Base-by-base conservation (phyloP, 1,140 invertebrate species). In the Pomacea maculata region DNA sequence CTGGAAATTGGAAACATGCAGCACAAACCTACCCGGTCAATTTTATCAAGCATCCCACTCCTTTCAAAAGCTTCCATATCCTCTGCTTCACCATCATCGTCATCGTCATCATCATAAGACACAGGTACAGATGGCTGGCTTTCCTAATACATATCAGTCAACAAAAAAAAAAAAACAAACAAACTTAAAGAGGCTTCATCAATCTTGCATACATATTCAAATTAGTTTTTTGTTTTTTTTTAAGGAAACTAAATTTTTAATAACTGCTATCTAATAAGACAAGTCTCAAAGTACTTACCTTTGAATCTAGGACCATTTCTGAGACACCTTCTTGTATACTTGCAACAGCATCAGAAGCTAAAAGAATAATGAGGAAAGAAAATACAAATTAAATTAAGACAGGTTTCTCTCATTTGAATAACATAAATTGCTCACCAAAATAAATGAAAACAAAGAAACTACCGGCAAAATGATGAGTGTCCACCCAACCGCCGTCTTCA, bases 41-140 rank as follows among this genome's bases (percentile, higher is more conserved):
- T 94, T 85, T 96, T 95, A 90, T 99, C 97, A 65, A 90, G 81
- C 88, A 89, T 89, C n/a, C 97, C 98, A 88, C 95, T 97, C 87
- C 98, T 96, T 92, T 99, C 96, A 93, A 98, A 99, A 83, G 95
- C 96, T 90, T 99, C 98, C 97, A 99, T 99, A 92, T 99, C 98
- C 85, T 95, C 94, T 21, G 97, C 96, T 90, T 98, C 96, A 79
- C 95, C 97, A 84, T 99, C 97, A 79, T 98, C 97, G 71, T 97
- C 96, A 45, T 45, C 34, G 19, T 97, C 96, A n/a, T 95, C 95
- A 82, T 95, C 95, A 78, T 93, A 80, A 19, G 77, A 67, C 0
- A 73, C 57, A 17, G 29, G 17, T 68, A 57, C 70, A 64, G 72
- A 21, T n/a, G 83, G 19, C 15, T 64, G 70, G n/a, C 14, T 25